Evolutionary conservation across 2,888 invertebrate genomes (phyloP).

Genomic region (Tubiluchus corallicola): DNA sequence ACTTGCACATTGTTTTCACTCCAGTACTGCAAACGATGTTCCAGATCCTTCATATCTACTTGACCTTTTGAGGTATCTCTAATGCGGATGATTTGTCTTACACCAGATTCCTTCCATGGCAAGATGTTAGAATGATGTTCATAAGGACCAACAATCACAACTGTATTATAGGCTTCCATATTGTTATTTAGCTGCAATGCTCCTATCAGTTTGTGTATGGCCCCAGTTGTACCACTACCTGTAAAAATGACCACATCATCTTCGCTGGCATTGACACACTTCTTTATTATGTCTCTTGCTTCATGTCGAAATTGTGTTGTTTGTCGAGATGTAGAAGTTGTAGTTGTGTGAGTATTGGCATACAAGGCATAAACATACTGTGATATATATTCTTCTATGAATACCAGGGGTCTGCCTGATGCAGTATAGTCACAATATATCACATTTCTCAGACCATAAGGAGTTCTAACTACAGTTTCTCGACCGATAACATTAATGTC

Average conservation of each 20-base stretch:
- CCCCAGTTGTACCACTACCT: constrained; percentile 51
- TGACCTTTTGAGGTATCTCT: constrained; percentile 57
- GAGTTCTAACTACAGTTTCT: constrained; percentile 58
- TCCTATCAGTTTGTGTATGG: constrained; percentile 53
- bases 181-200: constrained; percentile 40
- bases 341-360: constrained; percentile 62
- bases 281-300: constrained; percentile 46
- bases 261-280: constrained; percentile 55
- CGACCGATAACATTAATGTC: constrained; percentile 62
- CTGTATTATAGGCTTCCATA: constrained; percentile 21
- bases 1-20: not conserved
- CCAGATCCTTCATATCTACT: constrained; percentile 55
- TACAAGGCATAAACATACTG: constrained; percentile 55
- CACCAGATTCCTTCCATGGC: constrained; percentile 61
- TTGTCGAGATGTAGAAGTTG: constrained; percentile 65
- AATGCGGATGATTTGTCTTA: constrained; percentile 52
- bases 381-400: constrained; percentile 63
- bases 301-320: constrained; percentile 63
- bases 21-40: constrained; percentile 37
- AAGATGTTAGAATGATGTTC: constrained; percentile 55
- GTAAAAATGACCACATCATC: constrained; percentile 59
- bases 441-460: constrained; percentile 53
- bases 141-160: constrained; percentile 58
- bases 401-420: constrained; percentile 58
- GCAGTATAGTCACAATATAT: constrained; percentile 74